Base-by-base conservation (phyloP, 1,140 invertebrate genomes). In the Drosophila varians region DNA sequence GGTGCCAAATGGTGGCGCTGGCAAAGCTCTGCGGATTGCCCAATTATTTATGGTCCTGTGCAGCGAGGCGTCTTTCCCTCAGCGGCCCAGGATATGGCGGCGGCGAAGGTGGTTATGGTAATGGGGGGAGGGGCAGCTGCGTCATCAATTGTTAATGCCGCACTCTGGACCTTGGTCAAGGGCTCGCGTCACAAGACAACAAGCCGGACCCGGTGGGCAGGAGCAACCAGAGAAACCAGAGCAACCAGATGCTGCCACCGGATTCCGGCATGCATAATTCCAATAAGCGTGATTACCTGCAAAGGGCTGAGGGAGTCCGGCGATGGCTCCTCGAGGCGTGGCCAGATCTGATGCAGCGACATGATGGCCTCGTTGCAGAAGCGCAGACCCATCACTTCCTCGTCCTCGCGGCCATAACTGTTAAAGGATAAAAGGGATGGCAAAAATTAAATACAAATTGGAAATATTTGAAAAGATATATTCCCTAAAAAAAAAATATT, bases 361-460 rank as follows among this genome's bases (percentile, higher is more conserved):
- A 98, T 96, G 68, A 96, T 95, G 34, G 96, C 95, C 91, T 98
- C 97, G 87, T 97, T 97, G 92, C 96, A 97, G 92, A 98, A 98
- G 88, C 96, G 96, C 57, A 98, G 92, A 0, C 97, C 97, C 96
- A 98, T 97, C 9, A 97, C 96, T 91, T 98, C 96, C 88, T 98
- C 96, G 88, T 98, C 96, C 92, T 98, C 97, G 31, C 97, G 92
- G 0, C 97, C 96, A 83, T 98, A 97, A 52, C 97, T 95, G 84
- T 1, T n/a, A n/a, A 77, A 40, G 34, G 11, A 31, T n/a, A n/a
- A n/a, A n/a, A n/a, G n/a, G n/a, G n/a, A n/a, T n/a, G n/a, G n/a
- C n/a, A n/a, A n/a, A n/a, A n/a, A n/a, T n/a, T n/a, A n/a, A n/a
- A n/a, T n/a, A n/a, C n/a, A n/a, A n/a, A n/a, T n/a, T n/a, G n/a